A percentile compares a stretch with the other conserved stretches of the same genome.
phyloP scores from a whole-genome alignment of 2,113 vertebrate genomes.

The Sturnus vulgaris region DNA sequence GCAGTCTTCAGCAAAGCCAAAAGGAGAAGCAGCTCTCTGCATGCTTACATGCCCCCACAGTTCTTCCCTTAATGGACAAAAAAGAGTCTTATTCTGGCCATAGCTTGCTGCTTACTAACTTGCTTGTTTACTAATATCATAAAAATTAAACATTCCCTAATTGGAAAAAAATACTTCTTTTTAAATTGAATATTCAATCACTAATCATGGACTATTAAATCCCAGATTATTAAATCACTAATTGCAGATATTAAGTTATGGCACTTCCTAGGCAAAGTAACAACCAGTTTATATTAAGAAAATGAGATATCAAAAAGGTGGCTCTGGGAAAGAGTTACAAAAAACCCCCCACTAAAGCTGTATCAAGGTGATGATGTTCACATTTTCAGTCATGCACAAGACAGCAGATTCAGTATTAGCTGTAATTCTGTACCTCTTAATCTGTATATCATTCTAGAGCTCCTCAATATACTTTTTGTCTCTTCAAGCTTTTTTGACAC shows the following conservation, averaged over 20 bases:
- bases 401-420: neutral
- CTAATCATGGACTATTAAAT: neutral
- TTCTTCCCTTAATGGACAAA: neutral
- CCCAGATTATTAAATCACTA: neutral
- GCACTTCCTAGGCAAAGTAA: neutral
- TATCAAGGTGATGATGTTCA: neutral
- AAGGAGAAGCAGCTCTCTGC: neutral
- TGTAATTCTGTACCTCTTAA: neutral
- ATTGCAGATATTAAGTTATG: neutral
- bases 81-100: neutral
- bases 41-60: neutral
- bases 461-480: neutral
- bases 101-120: neutral
- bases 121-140: neutral
- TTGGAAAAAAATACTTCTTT: neutral
- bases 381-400: neutral
- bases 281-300: neutral
- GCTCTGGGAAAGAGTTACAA: neutral
- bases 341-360: neutral
- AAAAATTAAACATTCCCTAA: neutral
- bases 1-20: neutral
- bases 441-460: neutral
- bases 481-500: neutral
- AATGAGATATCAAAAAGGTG: neutral
- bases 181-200: neutral